Base-by-base conservation (phyloP, 2,797 vertebrate species). In the Rallus crepitans region DNA sequence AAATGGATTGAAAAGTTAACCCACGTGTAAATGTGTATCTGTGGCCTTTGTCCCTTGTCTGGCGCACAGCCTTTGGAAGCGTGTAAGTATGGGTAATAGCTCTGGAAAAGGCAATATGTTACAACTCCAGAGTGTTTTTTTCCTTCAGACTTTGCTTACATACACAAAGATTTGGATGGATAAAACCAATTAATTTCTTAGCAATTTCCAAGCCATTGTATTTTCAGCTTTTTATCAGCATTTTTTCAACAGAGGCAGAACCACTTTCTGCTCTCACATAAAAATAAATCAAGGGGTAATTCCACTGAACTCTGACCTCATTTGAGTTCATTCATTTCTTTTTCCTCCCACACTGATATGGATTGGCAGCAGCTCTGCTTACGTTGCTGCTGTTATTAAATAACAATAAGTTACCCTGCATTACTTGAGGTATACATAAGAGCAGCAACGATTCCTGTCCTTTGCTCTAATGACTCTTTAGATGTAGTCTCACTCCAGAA, bases 1-100 rank as follows among this genome's bases (percentile, higher is more conserved):
- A 97, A 96, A 96, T 90, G 82, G 96, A 93, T 96, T 97, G 95
- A 96, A 95, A 98, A 97, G 96, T 91, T 97, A 95, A 96, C 93
- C 86, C 95, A 80, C 18, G 20, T 96, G 95, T 95, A 96, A 96
- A 96, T 94, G 96, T 96, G 91, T 92, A 93, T 91, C 96, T 87
- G 81, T 28, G 73, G 79, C 96, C 96, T 97, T 90, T 96, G 88
- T 95, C 94, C 94, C 87, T 94, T 37, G 45, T 31, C 57, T 95
- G 65, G 65, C 13, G 2, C 81, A 68, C 76, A 91, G 90, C 75
- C 82, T 89, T 95, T 95, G 91, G 95, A 97, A 96, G 95, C 11
- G 5, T 87, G 56, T 50, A 50, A 79, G 79, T 88, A 95, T 47
- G 4, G 53, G 86, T 91, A 96, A 80, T 90, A 95, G 69, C 88